Percentiles rank a stretch among this genome's conserved stretches.
Evolutionary conservation across 1,140 invertebrate genomes (phyloP).

Genomic region (Brachionus rubens): DNA sequence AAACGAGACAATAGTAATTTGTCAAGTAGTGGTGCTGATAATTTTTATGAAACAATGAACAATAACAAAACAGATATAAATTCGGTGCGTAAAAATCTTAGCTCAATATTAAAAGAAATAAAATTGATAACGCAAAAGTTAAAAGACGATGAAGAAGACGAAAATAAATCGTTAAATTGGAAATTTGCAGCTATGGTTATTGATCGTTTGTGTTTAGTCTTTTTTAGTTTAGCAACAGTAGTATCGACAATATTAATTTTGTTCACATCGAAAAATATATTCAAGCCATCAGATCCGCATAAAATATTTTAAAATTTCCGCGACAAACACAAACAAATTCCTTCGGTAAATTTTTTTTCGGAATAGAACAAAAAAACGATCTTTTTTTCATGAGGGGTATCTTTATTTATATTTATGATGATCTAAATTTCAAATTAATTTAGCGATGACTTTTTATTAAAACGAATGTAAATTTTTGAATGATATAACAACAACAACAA

Average conservation of each 20-base stretch:
- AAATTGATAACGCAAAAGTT: slow-evolving; percentile 73
- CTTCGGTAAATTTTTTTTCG: neutral
- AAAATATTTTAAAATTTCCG: slow-evolving; percentile 62
- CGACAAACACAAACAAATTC: slow-evolving; percentile 64
- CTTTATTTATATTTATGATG: too few species aligned
- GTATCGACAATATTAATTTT: slow-evolving; percentile 73
- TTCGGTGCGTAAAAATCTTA: slow-evolving; percentile 66
- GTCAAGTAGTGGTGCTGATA: slow-evolving; percentile 33
- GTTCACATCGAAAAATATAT: slow-evolving; percentile 71
- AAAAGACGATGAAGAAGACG: slow-evolving; percentile 60
- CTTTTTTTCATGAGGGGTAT: too few species aligned
- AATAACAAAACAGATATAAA: slow-evolving; percentile 46
- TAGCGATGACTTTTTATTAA: too few species aligned
- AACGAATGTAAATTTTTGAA: too few species aligned
- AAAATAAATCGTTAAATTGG: slow-evolving; percentile 72
- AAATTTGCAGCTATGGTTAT: slow-evolving; percentile 99
- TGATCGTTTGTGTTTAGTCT: slow-evolving; percentile 95
- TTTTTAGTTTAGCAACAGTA: slow-evolving; percentile 94
- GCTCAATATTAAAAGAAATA: slow-evolving; percentile 89
- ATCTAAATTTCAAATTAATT: too few species aligned
- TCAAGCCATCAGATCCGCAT: slow-evolving; percentile 37
- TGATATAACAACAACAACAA: too few species aligned
- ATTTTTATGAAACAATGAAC: neutral
- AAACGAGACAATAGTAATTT: slow-evolving; percentile 42
- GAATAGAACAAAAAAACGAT: too few species aligned